Base-by-base conservation (phyloP, 1,140 invertebrate species). In the Pseudomyrmex cubaensis region DNA sequence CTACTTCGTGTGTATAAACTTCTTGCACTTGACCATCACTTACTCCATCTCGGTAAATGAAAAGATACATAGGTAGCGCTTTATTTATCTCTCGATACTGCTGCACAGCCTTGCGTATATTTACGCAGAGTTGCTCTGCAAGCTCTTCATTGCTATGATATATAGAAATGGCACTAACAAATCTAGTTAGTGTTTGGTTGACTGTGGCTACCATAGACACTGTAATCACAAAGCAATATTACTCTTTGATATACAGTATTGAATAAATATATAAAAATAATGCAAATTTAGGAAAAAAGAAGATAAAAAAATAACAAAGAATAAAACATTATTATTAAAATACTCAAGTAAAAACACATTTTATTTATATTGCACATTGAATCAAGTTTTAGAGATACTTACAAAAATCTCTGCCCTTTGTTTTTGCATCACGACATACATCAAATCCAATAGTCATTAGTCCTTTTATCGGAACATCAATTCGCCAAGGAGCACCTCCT, bases 361-460 rank as follows among this genome's bases (percentile, higher is more conserved):
- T 35, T 35, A 35, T 35, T 5, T 35, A 8, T 13, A 52, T 17
- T 35, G 35, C 35, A 35, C 10, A 57, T 56, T 75, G 17, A 35
- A 35, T 48, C 46, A 10, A 22, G 35, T 52, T 13, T 83, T 9
- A 54, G 75, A 64, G 8, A 66, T 74, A 44, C 74, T 83, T 85
- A 92, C 92, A 96, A 94, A 96, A 97, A 87, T 96, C 95, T 89
- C 95, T 95, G 61, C 92, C 92, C 85, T 95, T 96, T 50, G 94
- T 92, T 2, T 94, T 94, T 0, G 96, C 95, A 66, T 98, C 97
- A 90, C 98, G 98, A 87, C 97, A 98, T 0, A 98, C 96, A 92
- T 99, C 98, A 89, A 98, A 98, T 2, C 98, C 98, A 17, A 98
- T 95, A 1, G 98, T 95, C 98, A 99, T 99, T 0, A 97, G 78